These are phyloP conservation scores for Macrophya annulata DNA, from an alignment of 2,888 invertebrate genomes.

Conservation along the genomic window DNA sequence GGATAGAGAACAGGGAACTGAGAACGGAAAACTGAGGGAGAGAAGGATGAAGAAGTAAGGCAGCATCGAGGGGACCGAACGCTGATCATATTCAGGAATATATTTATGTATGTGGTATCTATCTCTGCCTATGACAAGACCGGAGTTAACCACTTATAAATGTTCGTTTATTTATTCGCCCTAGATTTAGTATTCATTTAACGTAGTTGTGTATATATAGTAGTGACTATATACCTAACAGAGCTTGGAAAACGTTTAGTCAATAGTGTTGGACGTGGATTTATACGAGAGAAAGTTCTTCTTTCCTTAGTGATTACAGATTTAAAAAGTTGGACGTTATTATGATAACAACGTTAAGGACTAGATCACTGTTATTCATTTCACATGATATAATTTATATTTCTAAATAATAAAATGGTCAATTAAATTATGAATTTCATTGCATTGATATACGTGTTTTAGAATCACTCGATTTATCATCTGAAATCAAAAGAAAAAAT, in stretches of 20 bases:
- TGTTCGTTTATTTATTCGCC: slow-evolving; percentile 8
- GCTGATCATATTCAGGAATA: background rate
- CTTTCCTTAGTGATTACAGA: background rate
- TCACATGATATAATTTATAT: no score
- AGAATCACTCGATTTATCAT: background rate
- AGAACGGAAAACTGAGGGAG: background rate
- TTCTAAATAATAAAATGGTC: no score
- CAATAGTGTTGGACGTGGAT: background rate
- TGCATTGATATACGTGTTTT: background rate
- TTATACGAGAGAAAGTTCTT: background rate
- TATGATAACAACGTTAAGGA: background rate
- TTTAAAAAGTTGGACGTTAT: background rate
- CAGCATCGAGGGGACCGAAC: slow-evolving; percentile 23
- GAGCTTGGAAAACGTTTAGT: background rate
- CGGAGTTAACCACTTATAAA: background rate
- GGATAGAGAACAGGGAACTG: slow-evolving; percentile 3
- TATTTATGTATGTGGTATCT: slow-evolving; percentile 12
- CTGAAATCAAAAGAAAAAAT: background rate
- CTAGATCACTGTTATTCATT: background rate
- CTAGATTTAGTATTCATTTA: background rate
- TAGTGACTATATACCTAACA: background rate
- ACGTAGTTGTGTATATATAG: background rate
- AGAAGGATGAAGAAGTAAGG: background rate
- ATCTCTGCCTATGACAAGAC: slow-evolving; percentile 6
- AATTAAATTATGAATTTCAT: no score